These are phyloP conservation scores for Polypedilum vanderplanki DNA, from an alignment of 1,140 invertebrate genomes.

Conservation along the genomic window DNA sequence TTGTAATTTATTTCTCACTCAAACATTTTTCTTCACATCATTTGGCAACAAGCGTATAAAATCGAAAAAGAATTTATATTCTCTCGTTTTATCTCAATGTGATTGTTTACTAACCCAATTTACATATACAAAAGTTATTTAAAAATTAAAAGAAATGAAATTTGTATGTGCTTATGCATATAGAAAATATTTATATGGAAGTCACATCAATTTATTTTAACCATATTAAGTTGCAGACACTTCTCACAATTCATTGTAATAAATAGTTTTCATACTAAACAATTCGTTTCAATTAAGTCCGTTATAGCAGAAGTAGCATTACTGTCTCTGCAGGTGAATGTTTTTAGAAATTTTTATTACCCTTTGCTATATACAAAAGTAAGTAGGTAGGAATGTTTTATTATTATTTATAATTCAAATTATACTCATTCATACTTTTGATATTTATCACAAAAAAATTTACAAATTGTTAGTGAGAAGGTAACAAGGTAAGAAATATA, in stretches of 20 bases:
- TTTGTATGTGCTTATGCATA: neutral
- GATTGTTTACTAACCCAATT: conserved; percentile 1
- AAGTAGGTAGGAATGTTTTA: too few species aligned
- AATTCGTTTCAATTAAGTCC: neutral
- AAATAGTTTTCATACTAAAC: neutral
- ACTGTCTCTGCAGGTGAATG: neutral
- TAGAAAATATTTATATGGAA: neutral
- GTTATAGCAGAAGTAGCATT: neutral
- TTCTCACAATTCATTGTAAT: neutral
- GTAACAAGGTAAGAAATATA: neutral
- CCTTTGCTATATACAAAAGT: neutral
- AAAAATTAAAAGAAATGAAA: neutral
- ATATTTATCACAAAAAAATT: neutral
- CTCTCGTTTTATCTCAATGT: neutral
- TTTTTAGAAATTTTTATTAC: neutral
- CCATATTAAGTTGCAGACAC: neutral
- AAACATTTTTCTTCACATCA: neutral
- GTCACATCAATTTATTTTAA: neutral
- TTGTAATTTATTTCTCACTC: neutral
- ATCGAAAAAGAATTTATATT: neutral
- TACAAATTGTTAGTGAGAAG: neutral
- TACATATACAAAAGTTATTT: neutral
- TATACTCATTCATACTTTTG: neutral
- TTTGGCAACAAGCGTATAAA: neutral
- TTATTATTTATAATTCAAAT: neutral